Evolutionary conservation across 2,888 invertebrate species (phyloP), one percentile per base, ranked within the genome.

Genomic region (Cephus sareptanus): DNA sequence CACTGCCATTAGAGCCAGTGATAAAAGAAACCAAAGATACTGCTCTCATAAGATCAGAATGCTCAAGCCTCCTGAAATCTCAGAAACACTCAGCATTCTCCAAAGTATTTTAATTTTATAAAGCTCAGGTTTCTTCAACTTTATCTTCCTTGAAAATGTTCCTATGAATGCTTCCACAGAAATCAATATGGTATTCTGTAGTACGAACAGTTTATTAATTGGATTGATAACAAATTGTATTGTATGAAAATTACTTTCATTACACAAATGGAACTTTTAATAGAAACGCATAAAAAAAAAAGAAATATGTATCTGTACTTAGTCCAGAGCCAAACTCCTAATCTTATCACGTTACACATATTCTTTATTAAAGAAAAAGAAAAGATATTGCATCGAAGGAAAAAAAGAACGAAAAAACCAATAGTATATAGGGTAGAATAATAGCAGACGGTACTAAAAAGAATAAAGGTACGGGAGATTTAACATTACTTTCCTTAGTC

Each of bases 1-100:
- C 86, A 6, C 71, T 79, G 37, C 77, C 85, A 23, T 11, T 83
- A 37, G 81, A 86, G 12, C 79, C 81, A 15, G 79, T 81, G 75
- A 74, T 78, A 37, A 73, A 76, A 70, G 76, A 77, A 12, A 75
- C 77, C 77, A 82, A 80, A 76, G 79, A 73, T 74, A 69, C 81
- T 3, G 80, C 81, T 40, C 81, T 80, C 73, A 37, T 79, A 75
- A 81, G 75, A 74, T 85, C 86, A 12, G 76, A 85, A 75, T 86
- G 86, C 73, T 84, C 81, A 9, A 6, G 69, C 12, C 74, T 86
- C 77, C 76, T 85, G 11, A 76, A 76, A 75, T 79, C 78, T 34
- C 70, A 76, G 77, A 80, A 80, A 30, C 76, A 82, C 37, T 74
- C 71, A 56, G 76, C 85, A 73, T 80, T 83, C 23, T 83, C 82